These are phyloP conservation scores for Pristis pectinata DNA, from an alignment of 2,797 vertebrate genomes.

Conservation along the genomic window DNA sequence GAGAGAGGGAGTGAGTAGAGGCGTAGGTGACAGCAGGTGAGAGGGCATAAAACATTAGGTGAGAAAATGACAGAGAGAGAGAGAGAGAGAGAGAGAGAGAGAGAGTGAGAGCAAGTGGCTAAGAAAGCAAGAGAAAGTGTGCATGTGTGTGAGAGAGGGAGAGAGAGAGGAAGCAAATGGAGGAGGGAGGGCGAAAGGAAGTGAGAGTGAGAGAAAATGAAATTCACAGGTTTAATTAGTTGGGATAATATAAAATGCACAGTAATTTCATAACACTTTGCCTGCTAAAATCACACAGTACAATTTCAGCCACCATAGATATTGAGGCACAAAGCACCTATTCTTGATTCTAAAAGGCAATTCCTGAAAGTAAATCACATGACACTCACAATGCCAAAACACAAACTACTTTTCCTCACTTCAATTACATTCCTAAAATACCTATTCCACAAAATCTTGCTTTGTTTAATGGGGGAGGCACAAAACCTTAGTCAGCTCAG, in stretches of 20 bases:
- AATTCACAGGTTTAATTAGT: background rate
- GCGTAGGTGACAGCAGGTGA: too few species aligned
- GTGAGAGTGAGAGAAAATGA: background rate
- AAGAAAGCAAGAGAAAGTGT: constrained; percentile 39
- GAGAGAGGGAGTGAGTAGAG: too few species aligned
- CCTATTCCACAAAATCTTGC: background rate
- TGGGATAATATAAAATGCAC: background rate
- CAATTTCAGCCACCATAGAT: background rate
- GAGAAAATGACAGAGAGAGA: constrained; percentile 1
- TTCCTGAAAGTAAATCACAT: too few species aligned
- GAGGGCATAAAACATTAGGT: too few species aligned
- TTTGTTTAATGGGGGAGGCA: background rate
- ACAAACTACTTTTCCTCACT: background rate
- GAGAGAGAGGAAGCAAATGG: constrained; percentile 43
- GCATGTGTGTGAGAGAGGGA: fast-evolving
- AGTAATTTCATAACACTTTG: background rate
- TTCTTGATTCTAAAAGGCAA: background rate
- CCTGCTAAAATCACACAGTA: background rate
- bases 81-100: background rate
- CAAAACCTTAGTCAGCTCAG: background rate
- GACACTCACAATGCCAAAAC: background rate
- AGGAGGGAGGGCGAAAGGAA: background rate
- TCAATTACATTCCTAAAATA: background rate
- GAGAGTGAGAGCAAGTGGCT: constrained; percentile 42
- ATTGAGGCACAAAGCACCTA: background rate